These are phyloP conservation scores for Rugalucina vietnamica DNA, from an alignment of 2,888 invertebrate species.

Conservation along the genomic window DNA sequence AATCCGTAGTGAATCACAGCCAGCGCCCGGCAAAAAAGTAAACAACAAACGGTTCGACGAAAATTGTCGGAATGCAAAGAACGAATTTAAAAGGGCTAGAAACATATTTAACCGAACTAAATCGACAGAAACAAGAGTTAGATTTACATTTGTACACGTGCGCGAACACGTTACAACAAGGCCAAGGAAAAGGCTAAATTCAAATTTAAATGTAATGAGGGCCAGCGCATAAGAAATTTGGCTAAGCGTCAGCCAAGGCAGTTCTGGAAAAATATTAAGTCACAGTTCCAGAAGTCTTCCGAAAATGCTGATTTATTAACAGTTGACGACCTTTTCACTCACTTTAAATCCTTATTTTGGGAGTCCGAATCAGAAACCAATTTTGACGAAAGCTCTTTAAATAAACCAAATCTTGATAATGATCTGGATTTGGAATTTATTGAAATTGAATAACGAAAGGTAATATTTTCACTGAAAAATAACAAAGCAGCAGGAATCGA, in stretches of 20 bases:
- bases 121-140: not conserved
- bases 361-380: not conserved
- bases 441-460: not conserved
- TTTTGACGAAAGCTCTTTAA: not conserved
- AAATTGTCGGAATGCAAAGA: not conserved
- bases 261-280: conserved; percentile 15
- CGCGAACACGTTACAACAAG: conserved; percentile 1
- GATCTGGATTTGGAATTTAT: not conserved
- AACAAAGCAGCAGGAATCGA: not conserved
- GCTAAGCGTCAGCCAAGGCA: conserved; percentile 3
- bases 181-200: not conserved
- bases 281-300: not conserved
- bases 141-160: not conserved
- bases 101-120: not conserved
- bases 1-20: not conserved
- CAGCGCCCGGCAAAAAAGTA: not conserved
- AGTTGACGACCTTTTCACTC: not conserved
- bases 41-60: not conserved
- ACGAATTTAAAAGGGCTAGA: not conserved
- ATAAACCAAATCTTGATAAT: not conserved
- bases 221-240: not conserved
- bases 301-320: not conserved
- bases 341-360: conserved; percentile 8
- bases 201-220: not conserved
- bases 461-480: not conserved